Percentiles rank a stretch among this genome's conserved stretches.
Evolutionary conservation across 2,888 invertebrate genomes (phyloP).

Genomic region (Eremobia ochroleuca): DNA sequence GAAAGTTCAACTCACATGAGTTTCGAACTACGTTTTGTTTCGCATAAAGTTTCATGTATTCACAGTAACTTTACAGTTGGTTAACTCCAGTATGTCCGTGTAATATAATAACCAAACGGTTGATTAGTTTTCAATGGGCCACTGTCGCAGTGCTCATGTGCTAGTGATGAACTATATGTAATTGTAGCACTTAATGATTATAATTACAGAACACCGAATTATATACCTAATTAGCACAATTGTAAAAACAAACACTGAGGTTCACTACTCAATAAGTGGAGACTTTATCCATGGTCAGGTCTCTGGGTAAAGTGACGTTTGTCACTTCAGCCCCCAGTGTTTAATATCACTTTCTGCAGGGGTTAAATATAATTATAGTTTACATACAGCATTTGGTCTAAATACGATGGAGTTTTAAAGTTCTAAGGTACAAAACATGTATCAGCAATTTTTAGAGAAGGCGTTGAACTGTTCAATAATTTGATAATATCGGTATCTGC

Average conservation of each 20-base stretch:
- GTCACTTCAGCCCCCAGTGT: background rate
- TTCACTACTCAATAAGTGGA: background rate
- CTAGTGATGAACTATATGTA: conserved; percentile 2
- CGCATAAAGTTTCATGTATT: conserved; percentile 31
- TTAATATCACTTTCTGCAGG: background rate
- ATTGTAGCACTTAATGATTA: background rate
- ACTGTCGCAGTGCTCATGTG: background rate
- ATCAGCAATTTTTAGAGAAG: conserved; percentile 17
- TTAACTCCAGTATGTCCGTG: background rate
- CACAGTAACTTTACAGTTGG: conserved; percentile 5
- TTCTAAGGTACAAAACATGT: background rate
- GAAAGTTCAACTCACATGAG: conserved; percentile 1
- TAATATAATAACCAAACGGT: background rate
- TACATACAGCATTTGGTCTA: background rate
- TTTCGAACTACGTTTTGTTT: background rate
- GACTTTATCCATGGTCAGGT: background rate
- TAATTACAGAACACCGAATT: conserved; percentile 9
- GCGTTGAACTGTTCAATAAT: conserved; percentile 49
- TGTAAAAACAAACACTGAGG: background rate
- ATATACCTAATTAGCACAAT: background rate
- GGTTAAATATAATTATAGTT: no score
- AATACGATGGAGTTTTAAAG: background rate
- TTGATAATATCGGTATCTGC: conserved; percentile 37
- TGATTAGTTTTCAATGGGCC: conserved; percentile 4
- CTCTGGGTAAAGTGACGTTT: no score